Percentiles rank a stretch among this genome's conserved stretches.
These are phyloP conservation scores for Acanthosepion esculentum DNA, from an alignment of 2,888 invertebrate genomes.

Conservation along the genomic window DNA sequence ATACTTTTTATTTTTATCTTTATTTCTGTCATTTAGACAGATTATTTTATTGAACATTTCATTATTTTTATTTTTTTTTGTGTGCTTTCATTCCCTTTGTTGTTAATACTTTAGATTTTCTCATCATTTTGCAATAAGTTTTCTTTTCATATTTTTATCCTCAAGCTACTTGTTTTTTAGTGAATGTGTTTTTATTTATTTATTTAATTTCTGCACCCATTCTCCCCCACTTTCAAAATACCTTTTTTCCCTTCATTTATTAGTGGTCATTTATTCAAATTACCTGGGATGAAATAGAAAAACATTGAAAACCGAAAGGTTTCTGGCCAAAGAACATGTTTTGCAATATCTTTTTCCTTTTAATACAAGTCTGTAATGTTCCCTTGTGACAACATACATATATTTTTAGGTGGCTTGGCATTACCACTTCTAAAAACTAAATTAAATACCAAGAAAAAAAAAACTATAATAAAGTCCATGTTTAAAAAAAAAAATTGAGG, in stretches of 20 bases:
- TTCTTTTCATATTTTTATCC: not conserved
- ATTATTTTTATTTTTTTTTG: not conserved
- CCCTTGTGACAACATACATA: not conserved
- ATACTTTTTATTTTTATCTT: not conserved
- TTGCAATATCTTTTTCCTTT: not conserved
- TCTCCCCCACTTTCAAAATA: not conserved
- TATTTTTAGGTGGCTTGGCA: slow-evolving; percentile 16
- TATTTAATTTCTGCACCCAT: not conserved
- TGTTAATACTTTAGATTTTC: not conserved
- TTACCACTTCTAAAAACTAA: not conserved
- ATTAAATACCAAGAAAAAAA: not conserved
- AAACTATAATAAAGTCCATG: not conserved
- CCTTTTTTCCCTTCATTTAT: not conserved
- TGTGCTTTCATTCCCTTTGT: not conserved
- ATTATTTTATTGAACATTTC: not conserved
- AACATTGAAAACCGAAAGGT: slow-evolving; percentile 8
- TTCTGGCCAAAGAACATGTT: not conserved
- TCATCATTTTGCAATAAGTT: not conserved
- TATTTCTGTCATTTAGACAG: not conserved
- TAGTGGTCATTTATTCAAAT: slow-evolving; percentile 12
- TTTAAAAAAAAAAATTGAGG: not conserved
- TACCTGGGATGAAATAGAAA: not conserved
- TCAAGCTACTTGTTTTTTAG: not conserved
- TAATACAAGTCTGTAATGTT: not conserved
- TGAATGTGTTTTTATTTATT: not conserved